Conservation (phyloP, 2,888 invertebrate genomes). For the Rotaria macrura region DNA sequence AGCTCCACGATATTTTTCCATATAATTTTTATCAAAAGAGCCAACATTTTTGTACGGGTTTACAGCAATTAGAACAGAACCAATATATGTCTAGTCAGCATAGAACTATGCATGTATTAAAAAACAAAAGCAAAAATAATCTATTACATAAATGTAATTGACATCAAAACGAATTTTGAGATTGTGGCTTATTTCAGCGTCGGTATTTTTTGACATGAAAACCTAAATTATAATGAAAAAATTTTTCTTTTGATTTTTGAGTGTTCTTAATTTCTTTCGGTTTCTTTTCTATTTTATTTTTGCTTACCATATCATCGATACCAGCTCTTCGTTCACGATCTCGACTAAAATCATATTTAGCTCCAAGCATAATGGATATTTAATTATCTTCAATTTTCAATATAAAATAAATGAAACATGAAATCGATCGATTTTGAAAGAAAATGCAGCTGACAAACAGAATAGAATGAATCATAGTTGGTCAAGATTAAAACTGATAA, state of each 20-base stretch:
- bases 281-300: too few species aligned
- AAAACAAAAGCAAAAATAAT: neutral
- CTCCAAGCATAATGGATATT: neutral
- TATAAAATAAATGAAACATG: neutral
- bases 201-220: conserved; percentile 57
- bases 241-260: neutral
- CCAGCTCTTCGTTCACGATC: conserved; percentile 7
- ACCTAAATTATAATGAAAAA: conserved; percentile 49
- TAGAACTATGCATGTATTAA: conserved; percentile 43
- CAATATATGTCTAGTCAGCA: conserved; percentile 57
- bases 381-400: neutral
- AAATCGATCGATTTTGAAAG: neutral
- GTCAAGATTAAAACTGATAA: neutral
- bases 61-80: conserved; percentile 58
- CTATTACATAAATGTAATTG: conserved; percentile 58
- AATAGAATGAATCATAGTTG: neutral
- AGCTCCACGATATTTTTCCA: conserved; percentile 50
- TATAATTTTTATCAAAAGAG: conserved; percentile 59
- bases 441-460: neutral
- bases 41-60: conserved; percentile 60
- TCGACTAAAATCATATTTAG: neutral
- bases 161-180: conserved; percentile 60
- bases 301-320: conserved; percentile 9
- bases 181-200: conserved; percentile 60
- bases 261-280: neutral